Evolutionary conservation across 2,888 invertebrate genomes (phyloP), one percentile per base, ranked within the genome.

Genomic region (Lumbricus terrestris): DNA sequence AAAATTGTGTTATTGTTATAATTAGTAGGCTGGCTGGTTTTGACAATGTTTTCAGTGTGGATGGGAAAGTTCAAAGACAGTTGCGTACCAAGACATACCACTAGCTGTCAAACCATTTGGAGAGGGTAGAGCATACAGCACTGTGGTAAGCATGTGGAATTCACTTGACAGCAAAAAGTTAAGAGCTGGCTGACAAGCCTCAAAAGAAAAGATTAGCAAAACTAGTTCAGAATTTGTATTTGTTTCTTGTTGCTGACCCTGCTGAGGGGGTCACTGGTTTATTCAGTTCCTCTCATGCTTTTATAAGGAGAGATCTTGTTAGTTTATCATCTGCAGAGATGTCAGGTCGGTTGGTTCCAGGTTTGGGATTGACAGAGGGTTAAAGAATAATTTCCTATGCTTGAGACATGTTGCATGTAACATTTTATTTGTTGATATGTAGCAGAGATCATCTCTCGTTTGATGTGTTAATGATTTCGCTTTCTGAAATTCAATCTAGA

Each of bases 31-130:
- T 47, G 23, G 38, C n/a, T 34, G 34, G 82, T 82, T 82, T 35
- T 85, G 35, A 88, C 83, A 88, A 89, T 90, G 91, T 33, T 94
- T 93, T 83, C 93, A 95, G 94, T 98, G 98, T 95, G 96, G 96
- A 82, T 97, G 96, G 88, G 97, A 97, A 94, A 97, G 97, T 95
- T 97, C 97, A n/a, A 96, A 97, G 90, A 97, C 97, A 93, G 97
- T 97, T 94, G 97, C 97, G 34, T 98, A 97, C 94, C 96, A 97
- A 89, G 98, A 98, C 95, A 97, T 98, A 91, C 97, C 98, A 11
- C 95, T 98, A 91, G 97, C 97, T 15, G 97, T 98, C 37, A 96
- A 97, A 92, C 97, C 97, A 15, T 97, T 97, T 95, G 97, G 97
- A 90, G 97, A 97, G 93, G 96, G 95, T 90, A 96, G 96, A 15